A percentile compares a stretch with the other conserved stretches of the same genome.
Evolutionary conservation across 2,113 vertebrate genomes (phyloP).

Genomic region (Notechis scutatus): DNA sequence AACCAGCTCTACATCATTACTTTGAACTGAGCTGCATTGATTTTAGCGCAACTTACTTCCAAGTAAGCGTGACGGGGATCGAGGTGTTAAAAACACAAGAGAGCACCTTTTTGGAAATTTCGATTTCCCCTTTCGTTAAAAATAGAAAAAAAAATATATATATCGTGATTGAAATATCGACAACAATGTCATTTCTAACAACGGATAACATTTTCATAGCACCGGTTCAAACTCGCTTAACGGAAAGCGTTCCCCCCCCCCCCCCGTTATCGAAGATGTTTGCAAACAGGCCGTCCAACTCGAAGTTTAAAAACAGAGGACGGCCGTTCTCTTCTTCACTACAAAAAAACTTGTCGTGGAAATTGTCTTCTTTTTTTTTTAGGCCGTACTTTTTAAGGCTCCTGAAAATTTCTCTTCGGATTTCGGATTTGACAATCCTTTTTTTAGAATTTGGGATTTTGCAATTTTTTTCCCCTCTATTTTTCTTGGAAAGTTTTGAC

Average conservation of each 20-base stretch:
- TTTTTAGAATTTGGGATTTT: neutral
- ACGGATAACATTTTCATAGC: neutral
- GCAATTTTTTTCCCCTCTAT: no score
- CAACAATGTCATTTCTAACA: neutral
- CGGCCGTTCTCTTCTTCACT: neutral
- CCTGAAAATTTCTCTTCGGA: neutral
- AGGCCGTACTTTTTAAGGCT: neutral
- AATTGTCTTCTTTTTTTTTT: neutral
- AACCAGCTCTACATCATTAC: neutral
- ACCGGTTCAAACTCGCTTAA: neutral
- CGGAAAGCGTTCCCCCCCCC: neutral
- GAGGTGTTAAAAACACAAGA: neutral
- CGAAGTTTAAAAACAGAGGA: neutral
- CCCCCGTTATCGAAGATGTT: neutral
- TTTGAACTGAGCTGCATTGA: neutral
- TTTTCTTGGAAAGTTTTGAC: neutral
- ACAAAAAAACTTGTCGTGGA: neutral
- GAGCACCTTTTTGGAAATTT: neutral
- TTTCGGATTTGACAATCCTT: neutral
- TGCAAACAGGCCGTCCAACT: no score
- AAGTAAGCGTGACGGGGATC: neutral
- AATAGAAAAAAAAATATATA: no score
- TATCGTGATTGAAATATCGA: neutral
- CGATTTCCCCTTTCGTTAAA: neutral
- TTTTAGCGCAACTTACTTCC: neutral